Conservation (phyloP, 2,113 vertebrate species). For the Cygnus buccinator region DNA sequence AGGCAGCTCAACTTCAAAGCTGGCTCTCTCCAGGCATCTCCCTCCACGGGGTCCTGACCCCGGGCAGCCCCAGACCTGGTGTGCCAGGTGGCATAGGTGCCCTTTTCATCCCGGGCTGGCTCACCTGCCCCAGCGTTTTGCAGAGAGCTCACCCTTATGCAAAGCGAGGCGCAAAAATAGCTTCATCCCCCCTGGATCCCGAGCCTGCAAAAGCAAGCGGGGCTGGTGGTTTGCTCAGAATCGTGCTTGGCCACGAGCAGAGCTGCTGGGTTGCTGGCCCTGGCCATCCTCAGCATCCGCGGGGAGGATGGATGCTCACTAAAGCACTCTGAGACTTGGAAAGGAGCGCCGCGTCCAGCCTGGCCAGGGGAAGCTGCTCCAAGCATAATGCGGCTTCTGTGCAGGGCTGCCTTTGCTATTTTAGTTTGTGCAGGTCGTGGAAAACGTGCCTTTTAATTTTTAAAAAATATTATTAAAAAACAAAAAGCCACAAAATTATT, state of each 20-base stretch:
- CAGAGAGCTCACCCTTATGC: neutral
- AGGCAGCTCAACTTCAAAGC: neutral
- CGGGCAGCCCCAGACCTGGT: neutral
- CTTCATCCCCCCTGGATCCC: neutral
- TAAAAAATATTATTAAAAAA: neutral
- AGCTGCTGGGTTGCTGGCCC: neutral
- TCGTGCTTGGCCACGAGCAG: neutral
- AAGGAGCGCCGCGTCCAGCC: neutral
- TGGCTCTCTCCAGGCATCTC: neutral
- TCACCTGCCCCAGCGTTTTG: neutral
- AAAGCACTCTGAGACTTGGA: slow-evolving; percentile 1
- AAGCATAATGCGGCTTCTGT: slow-evolving; percentile 37
- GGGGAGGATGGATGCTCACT: slow-evolving; percentile 21
- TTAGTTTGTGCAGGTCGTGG: neutral
- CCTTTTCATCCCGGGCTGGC: neutral
- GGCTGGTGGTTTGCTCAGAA: neutral
- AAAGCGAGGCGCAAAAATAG: neutral
- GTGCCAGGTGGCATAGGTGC: neutral
- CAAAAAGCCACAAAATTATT: too few relatives aligned
- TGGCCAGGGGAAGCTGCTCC: slow-evolving; percentile 13
- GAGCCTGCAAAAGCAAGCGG: neutral
- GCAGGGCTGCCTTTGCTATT: slow-evolving; percentile 28
- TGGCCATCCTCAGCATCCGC: neutral
- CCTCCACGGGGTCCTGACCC: neutral
- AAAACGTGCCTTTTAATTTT: neutral